Base-by-base conservation (phyloP, 2,113 vertebrate species). In the Oriolus oriolus region DNA sequence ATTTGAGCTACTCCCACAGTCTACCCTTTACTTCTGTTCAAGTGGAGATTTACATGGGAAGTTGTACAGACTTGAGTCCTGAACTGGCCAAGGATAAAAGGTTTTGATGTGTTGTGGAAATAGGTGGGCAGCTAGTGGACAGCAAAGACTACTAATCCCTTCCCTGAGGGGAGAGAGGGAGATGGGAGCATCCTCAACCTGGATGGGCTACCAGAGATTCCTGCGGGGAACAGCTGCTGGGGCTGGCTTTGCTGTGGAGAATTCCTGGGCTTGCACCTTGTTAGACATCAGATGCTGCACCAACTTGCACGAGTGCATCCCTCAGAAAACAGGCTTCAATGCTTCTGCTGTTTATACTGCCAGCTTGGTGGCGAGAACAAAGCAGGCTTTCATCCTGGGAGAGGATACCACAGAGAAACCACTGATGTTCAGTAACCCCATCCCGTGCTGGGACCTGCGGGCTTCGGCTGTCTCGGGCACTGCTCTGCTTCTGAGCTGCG, bases 371-470 rank as follows among this genome's bases (percentile, higher is more conserved):
- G 44, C 35, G 47, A 88, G 70, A 85, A 75, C 52, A 90, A 81
- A 74, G 66, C 26, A 11, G 5, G 39, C 61, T 89, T 87, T 84
- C 42, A 78, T 87, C 56, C 60, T 79, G 39, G 60, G 47, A 45
- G 33, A 87, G 50, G 28, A 53, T 12, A 30, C 24, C 45, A 49
- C 42, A 57, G 56, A 71, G 15, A 18, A 31, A 47, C 19, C 64
- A 33, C 3, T 22, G 70, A 35, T 15, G 24, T 35, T n/a, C 74
- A 27, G 10, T 23, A 31, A 27, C 56, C 39, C 30, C 68, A 81
- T 35, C 31, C 69, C 13, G 1, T 41, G 18, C 42, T 1, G 0
- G 16, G 31, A 53, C 45, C 42, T 41, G 60, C 2, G 5, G 37
- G 35, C 8, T 70, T 37, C 4, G 6, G 42, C 60, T 63, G 47